Evolutionary conservation across 2,888 invertebrate species (phyloP), one percentile per base, ranked within the genome.

Genomic region (Drosophila meridiana): DNA sequence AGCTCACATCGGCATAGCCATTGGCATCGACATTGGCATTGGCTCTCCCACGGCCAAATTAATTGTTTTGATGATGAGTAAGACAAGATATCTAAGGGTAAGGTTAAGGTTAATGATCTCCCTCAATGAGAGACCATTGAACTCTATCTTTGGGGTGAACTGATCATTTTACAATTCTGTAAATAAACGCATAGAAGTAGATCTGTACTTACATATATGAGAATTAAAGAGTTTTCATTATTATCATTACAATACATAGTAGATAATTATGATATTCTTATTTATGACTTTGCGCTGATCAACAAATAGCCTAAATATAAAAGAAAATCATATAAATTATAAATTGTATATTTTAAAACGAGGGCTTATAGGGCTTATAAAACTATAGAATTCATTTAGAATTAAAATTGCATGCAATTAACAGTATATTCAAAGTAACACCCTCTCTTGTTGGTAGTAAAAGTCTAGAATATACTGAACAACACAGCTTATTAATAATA

Each of bases 101-200:
- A 78, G 58, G 80, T 72, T 48, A 71, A 83, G 89, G 85, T 85
- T 84, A 87, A 79, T 60, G 87, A 83, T 79, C 83, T 63, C 55
- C 34, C 5, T 40, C 28, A 52, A n/a, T 13, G 8, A 7, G 7
- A 60, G 84, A 58, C 52, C 82, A 61, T 64, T 78, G 89, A 85
- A 89, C 85, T 80, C 63, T 9, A 26, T 20, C 26, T 1, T 3
- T 14, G 43, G 42, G 11, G 20, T 32, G 32, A 36, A 8, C 13
- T 6, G 11, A 14, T 14, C 30, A 20, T 20, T 9, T 50, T 20
- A 32, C 11, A 34, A 52, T 52, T 11, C 50, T 50, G 32, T n/a
- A 50, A 8, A 48, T 48, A 30, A 9, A 8, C 28, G 14, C n/a
- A 2, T 30, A 8, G 4, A 28, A 6, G 13, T 28, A 26, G 20